Evolutionary conservation across 2,888 invertebrate genomes (phyloP), one percentile per base, ranked within the genome.

Genomic region (Lithophane semibrunnea): DNA sequence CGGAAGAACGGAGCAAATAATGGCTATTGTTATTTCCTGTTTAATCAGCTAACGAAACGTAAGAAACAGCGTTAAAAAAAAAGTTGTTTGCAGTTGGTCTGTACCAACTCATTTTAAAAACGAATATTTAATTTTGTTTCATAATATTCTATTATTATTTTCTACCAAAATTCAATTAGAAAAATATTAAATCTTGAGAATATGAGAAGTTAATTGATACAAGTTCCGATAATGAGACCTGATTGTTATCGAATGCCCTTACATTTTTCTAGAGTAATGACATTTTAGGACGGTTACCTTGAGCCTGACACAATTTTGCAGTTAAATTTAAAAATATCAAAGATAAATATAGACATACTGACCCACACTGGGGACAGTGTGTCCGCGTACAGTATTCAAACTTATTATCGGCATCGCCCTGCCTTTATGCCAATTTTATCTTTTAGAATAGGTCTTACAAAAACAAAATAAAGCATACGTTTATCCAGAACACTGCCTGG

Each of bases 181-280:
- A 56, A 75, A 21, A 49, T 16, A 63, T 76, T 76, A 52, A 63
- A 37, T 60, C 29, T 24, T 29, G n/a, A 13, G 12, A 68, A 64
- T 24, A 21, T 42, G 49, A n/a, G 0, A 37, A 61, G 10, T 61
- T 71, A 71, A 80, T 71, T 56, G 24, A 71, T 71, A 71, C 66
- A 52, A 18, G 52, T 66, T 66, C 24, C 44, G 21, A 29, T 44
- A 79, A 18, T 52, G 12, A 47, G 67, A 79, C 73, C 24, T 24
- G 60, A 56, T 83, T 65, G 44, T 68, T 42, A 73, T 79, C 24
- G 18, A 63, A 47, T 70, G 24, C 24, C 18, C 24, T 79, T 65
- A 37, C 49, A 1, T 69, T n/a, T 42, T 29, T 47, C 47, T 60
- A 13, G 52, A 68, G 24, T 65, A 56, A 44, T 54, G 54, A 29